A percentile compares a stretch with the other conserved stretches of the same genome.
Conservation (phyloP, 2,797 vertebrate species). For the Margarornis squamiger region DNA sequence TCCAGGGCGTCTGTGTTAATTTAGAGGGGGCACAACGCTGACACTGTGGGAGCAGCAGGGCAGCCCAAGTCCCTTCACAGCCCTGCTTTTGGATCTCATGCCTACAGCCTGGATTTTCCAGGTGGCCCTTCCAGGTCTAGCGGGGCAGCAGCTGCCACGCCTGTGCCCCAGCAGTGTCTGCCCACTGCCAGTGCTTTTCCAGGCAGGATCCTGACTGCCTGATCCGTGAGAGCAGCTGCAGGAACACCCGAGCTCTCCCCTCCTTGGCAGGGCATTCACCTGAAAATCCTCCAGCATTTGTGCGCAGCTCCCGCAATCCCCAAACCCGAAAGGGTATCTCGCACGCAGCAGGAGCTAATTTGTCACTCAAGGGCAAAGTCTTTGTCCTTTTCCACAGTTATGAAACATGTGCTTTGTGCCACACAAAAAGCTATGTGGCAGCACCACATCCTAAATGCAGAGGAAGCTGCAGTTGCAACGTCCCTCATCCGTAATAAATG, state of each 20-base stretch:
- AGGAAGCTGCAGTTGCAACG: not conserved
- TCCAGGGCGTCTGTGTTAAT: rapidly evolving
- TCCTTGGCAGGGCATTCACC: rapidly evolving
- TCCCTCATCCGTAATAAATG: not conserved
- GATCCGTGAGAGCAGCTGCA: constrained; percentile 49
- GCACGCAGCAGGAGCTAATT: not conserved
- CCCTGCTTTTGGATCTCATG: rapidly evolving
- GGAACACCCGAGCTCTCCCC: not conserved
- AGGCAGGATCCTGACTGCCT: not conserved
- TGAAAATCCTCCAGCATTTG: not conserved
- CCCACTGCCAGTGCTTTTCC: not conserved
- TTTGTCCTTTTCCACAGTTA: constrained; percentile 21
- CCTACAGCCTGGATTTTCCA: not conserved
- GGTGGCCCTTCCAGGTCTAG: not conserved
- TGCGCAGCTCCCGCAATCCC: not conserved
- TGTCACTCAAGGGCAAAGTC: not conserved
- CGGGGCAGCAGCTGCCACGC: not conserved
- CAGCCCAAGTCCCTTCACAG: not conserved
- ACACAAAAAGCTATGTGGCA: not conserved
- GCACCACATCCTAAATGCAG: not conserved
- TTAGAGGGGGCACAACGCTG: rapidly evolving
- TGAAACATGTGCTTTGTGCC: not conserved
- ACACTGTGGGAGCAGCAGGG: rapidly evolving
- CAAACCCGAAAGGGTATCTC: not conserved
- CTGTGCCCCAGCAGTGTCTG: not conserved